Evolutionary conservation across 2,113 vertebrate genomes (phyloP).

Genomic region (Psilopsiagon aymara): DNA sequence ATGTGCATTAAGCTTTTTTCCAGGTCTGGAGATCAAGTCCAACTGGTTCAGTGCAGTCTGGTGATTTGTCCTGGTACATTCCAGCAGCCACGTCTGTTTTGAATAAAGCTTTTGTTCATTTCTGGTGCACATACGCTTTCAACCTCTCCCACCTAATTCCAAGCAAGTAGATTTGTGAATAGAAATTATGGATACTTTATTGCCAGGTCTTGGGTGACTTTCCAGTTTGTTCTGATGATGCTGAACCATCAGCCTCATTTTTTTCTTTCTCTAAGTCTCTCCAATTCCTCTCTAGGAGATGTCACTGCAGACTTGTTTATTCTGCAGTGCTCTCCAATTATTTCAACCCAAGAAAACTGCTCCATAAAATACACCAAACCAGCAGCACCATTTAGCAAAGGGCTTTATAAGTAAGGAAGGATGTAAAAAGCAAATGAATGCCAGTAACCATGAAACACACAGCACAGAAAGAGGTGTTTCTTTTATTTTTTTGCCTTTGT

Average conservation of each 20-base stretch:
- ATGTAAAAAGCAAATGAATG: neutral
- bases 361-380: fast-evolving
- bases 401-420: neutral
- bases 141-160: neutral
- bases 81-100: neutral
- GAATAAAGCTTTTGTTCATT: constrained; percentile 19
- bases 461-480: neutral
- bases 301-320: neutral
- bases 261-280: neutral
- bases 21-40: neutral
- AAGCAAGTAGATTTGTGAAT: neutral
- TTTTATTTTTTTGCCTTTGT: neutral
- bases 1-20: neutral
- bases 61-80: neutral
- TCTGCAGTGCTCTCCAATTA: neutral
- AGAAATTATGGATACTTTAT: neutral
- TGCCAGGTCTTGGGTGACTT: neutral
- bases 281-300: neutral
- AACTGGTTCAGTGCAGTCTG: neutral
- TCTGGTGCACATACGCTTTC: neutral
- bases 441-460: neutral
- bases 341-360: neutral
- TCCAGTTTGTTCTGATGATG: neutral
- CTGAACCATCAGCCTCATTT: fast-evolving
- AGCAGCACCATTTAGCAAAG: neutral